These are phyloP conservation scores for Ceratina japonica DNA, from an alignment of 1,140 invertebrate species.

Conservation along the genomic window DNA sequence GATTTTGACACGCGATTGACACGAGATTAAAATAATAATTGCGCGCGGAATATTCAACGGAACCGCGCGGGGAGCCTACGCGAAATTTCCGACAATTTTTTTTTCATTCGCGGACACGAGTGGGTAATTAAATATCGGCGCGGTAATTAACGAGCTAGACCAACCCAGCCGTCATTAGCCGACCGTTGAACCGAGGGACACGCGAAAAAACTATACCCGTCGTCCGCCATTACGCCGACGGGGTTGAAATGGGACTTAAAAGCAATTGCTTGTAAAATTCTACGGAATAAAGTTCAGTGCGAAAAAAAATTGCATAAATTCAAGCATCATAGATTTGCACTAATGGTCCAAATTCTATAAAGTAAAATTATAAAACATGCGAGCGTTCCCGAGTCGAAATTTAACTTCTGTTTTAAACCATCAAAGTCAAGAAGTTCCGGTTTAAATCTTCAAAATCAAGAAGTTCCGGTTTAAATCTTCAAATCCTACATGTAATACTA, in stretches of 20 bases:
- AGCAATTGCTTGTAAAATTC: neutral
- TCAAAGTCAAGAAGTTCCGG: too few relatives aligned
- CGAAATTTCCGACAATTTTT: conserved; percentile 18
- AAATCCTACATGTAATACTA: too few relatives aligned
- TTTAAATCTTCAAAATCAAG: too few relatives aligned
- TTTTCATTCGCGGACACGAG: neutral
- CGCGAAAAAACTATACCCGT: conserved; percentile 28
- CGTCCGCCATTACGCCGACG: neutral
- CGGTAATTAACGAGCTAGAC: conserved; percentile 54
- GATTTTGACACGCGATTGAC: too few relatives aligned
- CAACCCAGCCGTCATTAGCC: conserved; percentile 36
- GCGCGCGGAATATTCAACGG: neutral
- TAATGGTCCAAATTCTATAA: too few relatives aligned
- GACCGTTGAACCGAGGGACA: conserved; percentile 57
- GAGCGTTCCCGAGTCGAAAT: too few relatives aligned
- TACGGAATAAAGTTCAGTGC: neutral
- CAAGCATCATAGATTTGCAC: too few relatives aligned
- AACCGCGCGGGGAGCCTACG: neutral
- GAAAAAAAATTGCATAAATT: too few relatives aligned
- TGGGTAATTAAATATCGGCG: conserved; percentile 55
- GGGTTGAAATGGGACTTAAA: neutral
- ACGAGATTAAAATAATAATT: too few relatives aligned
- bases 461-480: too few relatives aligned
- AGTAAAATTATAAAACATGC: too few relatives aligned
- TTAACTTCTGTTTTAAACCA: too few relatives aligned